Evolutionary conservation across 1,140 invertebrate genomes (phyloP), one percentile per base, ranked within the genome.

Genomic region (Phocides pigmalion): DNA sequence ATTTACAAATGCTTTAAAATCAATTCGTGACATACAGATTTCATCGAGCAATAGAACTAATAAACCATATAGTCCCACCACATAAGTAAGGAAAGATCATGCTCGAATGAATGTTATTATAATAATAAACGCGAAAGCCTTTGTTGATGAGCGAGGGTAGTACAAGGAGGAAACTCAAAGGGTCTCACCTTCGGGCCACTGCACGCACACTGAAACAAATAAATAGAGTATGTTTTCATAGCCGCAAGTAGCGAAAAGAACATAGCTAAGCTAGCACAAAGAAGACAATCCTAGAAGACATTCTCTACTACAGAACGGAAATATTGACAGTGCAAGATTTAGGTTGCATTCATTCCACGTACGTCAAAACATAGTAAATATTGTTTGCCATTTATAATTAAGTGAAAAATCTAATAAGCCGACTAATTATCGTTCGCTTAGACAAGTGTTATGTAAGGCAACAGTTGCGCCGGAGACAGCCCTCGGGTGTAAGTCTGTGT

Each of bases 101-200:
- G 86, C 86, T 87, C 78, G 76, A 79, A 87, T 87, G 72, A 82
- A 81, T 87, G 82, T 89, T 89, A 85, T 84, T 84, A 82, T 80
- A 74, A 79, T 78, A 81, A 87, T 87, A 83, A 82, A 83, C 82
- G 82, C 82, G 76, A 62, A 89, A 87, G 84, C 81, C 79, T 72
- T 76, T 65, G 69, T 84, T 78, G 79, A 74, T 64, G 70, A 68
- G 67, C 64, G 65, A 75, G 74, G 66, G 69, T 78, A 62, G 61
- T 66, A 67, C 61, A 69, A 65, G 11, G 49, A 72, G 70, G 63
- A 64, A 53, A 54, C 20, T 51, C 56, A 70, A 58, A 41, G 44
- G 51, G 76, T 86, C 95, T 94, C 94, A 96, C 95, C 95, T 94
- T 96, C 95, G 76, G 96, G 95, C 96, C 96, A 97, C 90, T 96